Evolutionary conservation across 2,888 invertebrate genomes (phyloP).

Genomic region (Acanthoscelides obtectus): DNA sequence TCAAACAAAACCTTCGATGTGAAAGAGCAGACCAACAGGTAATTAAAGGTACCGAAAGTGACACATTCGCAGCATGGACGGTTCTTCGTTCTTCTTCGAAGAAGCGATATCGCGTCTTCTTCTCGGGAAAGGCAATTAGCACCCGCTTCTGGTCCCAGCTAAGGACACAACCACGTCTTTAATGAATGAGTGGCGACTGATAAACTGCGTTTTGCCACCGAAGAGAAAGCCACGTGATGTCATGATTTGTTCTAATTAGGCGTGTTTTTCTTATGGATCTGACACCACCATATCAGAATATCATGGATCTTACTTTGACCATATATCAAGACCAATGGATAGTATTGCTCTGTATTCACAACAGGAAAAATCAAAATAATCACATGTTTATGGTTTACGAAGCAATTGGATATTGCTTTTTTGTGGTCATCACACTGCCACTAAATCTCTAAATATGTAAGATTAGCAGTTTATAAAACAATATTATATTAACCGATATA

Average conservation of each 20-base stretch:
- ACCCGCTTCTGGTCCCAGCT: not conserved
- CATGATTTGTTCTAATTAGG: not conserved
- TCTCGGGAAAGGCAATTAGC: not conserved
- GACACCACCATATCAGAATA: not conserved
- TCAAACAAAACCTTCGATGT: not conserved
- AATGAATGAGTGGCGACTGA: not conserved
- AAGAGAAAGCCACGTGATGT: not conserved
- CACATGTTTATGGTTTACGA: too few species aligned
- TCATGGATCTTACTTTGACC: not conserved
- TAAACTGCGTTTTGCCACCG: not conserved
- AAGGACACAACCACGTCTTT: not conserved
- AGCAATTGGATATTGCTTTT: too few species aligned
- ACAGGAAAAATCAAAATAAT: too few species aligned
- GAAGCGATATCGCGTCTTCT: not conserved
- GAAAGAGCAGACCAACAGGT: not conserved
- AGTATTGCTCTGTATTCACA: too few species aligned
- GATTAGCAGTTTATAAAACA: too few species aligned
- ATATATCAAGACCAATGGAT: too few species aligned
- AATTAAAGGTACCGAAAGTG: not conserved
- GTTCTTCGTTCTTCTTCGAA: too few species aligned
- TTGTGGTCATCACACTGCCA: too few species aligned
- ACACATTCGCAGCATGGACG: not conserved
- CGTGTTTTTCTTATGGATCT: not conserved
- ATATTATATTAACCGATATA: too few species aligned
- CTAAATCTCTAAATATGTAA: too few species aligned